Evolutionary conservation across 2,888 invertebrate species (phyloP), one percentile per base, ranked within the genome.

Genomic region (Alloplasta piceator): DNA sequence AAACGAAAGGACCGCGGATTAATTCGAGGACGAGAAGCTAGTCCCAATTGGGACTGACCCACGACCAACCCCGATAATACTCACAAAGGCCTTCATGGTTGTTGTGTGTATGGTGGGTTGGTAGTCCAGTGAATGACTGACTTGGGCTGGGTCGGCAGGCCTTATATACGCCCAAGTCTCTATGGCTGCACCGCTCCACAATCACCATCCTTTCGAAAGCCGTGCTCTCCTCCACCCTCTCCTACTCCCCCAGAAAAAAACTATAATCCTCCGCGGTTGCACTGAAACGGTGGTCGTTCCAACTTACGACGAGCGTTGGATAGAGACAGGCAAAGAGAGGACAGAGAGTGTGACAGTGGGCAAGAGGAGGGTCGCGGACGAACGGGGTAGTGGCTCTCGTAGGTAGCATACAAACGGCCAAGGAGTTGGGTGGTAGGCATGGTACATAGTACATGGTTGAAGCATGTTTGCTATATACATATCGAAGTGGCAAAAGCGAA

Each of bases 161-260:
- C 89, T 92, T 92, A 91, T 92, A 92, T 92, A 92, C 92, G 89
- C 91, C 91, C 89, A 92, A 91, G 90, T 92, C 88, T 83, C 83
- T 90, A 90, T 90, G 88, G 88, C 90, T 90, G 88, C 89, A 90
- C 91, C 75, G 90, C 85, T 84, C 83, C 83, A 85, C 85, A 91
- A 92, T 92, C 92, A 90, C 92, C 91, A 91, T 92, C 92, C 92
- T 92, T 92, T 92, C 92, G 92, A 92, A 92, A 92, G 92, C 91
- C 90, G 76, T 76, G 84, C 84, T 78, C 80, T 78, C 80, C 90
- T 89, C 91, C 91, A 91, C 92, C 86, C 82, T 26, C 26, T 84
- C 85, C 88, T 88, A 58, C 89, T 87, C 87, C 89, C 88, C 85
- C 85, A 89, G 89, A 83, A 82, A 88, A 88, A 90, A 90, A 89